Conservation (phyloP, 2,797 vertebrate species). For the Glossophaga mutica region DNA sequence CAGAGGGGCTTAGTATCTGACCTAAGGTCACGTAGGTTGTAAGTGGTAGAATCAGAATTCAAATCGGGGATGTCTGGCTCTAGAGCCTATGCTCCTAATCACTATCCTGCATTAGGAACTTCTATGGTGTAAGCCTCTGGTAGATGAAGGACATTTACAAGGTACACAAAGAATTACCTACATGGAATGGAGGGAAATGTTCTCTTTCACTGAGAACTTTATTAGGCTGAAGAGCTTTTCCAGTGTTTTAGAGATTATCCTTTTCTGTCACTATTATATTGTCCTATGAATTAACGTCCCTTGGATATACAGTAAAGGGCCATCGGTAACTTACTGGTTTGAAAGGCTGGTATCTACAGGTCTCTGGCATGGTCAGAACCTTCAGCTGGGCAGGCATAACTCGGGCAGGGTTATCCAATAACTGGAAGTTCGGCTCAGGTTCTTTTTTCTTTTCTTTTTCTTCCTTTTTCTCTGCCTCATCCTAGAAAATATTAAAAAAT, state of each 20-base stretch:
- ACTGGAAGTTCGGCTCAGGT: conserved; percentile 95
- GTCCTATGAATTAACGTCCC: background rate
- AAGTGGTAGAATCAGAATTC: background rate
- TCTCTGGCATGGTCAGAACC: conserved; percentile 95
- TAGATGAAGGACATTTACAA: background rate
- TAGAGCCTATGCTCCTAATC: background rate
- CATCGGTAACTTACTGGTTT: conserved; percentile 89
- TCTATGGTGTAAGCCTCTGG: background rate
- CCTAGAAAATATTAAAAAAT: conserved; percentile 77
- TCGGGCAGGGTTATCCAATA: conserved; percentile 96
- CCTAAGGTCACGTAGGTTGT: background rate
- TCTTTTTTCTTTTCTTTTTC: conserved; percentile 99
- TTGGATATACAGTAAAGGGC: background rate
- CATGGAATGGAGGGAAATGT: background rate
- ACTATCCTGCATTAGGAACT: background rate
- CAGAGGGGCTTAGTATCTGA: background rate
- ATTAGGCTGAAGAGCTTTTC: background rate
- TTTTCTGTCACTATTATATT: background rate
- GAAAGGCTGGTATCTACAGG: conserved; percentile 97
- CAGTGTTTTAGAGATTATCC: background rate
- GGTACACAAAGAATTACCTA: background rate
- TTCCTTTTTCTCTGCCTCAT: conserved; percentile 90
- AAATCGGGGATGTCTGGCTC: background rate
- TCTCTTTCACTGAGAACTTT: background rate
- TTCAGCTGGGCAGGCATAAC: conserved; percentile 98